Conservation (phyloP, 2,888 invertebrate genomes). For the Portevinia maculata region DNA sequence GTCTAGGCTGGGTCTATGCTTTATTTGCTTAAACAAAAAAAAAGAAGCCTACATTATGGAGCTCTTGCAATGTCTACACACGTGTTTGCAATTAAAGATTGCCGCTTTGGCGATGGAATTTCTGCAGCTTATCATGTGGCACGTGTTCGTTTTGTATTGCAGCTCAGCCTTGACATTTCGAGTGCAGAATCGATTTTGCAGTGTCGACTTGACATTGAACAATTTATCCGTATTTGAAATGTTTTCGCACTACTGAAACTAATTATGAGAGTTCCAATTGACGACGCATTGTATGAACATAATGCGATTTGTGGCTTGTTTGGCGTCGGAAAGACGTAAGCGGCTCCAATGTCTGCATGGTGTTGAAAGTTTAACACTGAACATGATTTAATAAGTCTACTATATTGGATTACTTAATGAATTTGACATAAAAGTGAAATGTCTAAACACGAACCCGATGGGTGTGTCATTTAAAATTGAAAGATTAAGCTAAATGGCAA, state of each 20-base stretch:
- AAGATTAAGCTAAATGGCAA: too few relatives aligned
- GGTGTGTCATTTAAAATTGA: too few relatives aligned
- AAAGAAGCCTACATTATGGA: background rate
- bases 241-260: conserved; percentile 18
- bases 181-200: conserved; percentile 58
- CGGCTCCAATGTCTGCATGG: background rate
- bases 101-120: conserved; percentile 19
- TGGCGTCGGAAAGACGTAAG: conserved; percentile 11
- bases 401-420: background rate
- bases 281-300: conserved; percentile 8
- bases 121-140: conserved; percentile 32
- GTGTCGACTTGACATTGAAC: conserved; percentile 9
- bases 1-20: conserved; percentile 7
- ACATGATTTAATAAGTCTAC: conserved; percentile 19
- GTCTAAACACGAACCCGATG: too few relatives aligned
- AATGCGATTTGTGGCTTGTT: conserved; percentile 22
- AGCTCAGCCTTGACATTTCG: conserved; percentile 64
- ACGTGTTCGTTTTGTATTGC: conserved; percentile 51
- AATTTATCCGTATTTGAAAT: conserved; percentile 8
- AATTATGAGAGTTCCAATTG: conserved; percentile 34
- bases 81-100: conserved; percentile 47
- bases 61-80: conserved; percentile 5
- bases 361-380: background rate
- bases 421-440: background rate
- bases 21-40: conserved; percentile 15